Base-by-base conservation (phyloP, 2,888 invertebrate genomes). In the Acanthosoma haemorrhoidale region DNA sequence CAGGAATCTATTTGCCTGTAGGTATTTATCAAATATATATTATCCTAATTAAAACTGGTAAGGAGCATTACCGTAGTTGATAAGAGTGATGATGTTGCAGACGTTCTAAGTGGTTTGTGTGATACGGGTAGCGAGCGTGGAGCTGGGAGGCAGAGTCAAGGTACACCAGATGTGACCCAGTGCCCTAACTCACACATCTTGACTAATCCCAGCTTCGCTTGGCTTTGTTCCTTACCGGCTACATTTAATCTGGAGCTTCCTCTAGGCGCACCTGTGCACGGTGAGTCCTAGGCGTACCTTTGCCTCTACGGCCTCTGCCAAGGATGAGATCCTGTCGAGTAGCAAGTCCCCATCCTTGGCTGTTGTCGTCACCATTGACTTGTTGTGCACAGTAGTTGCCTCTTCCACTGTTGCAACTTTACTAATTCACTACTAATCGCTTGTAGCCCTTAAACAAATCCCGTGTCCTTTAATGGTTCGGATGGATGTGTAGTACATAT, bases 101-200 rank as follows among this genome's bases (percentile, higher is more conserved):
- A 89, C 84, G 87, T 88, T 79, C 84, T 89, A 82, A 88, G 88
- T 83, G 89, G 89, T 76, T 87, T 88, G 78, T 85, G 84, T 81
- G 88, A 88, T 80, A 87, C 84, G 83, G 87, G 83, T 78, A 80
- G 80, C 76, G 81, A 81, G 76, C 80, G 81, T 78, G 76, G 75
- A 73, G 74, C 75, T 73, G 34, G 59, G 85, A 85, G 80, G 86
- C 85, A 81, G 86, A 87, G 82, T 86, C 86, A 78, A 89, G 74
- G 74, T 74, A 72, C 70, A 63, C 21, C 36, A n/a, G 63, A 63
- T 5, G 25, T 1, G 4, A 4, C 38, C 18, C 25, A 38, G 61
- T 61, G 36, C n/a, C 63, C 63, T 31, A 63, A 63, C 63, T 13
- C n/a, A 6, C 11, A 63, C 11, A 36, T 25, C 61, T 41, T 63